These are phyloP conservation scores for Cervus canadensis DNA, from an alignment of 2,113 vertebrate genomes.

Conservation along the genomic window DNA sequence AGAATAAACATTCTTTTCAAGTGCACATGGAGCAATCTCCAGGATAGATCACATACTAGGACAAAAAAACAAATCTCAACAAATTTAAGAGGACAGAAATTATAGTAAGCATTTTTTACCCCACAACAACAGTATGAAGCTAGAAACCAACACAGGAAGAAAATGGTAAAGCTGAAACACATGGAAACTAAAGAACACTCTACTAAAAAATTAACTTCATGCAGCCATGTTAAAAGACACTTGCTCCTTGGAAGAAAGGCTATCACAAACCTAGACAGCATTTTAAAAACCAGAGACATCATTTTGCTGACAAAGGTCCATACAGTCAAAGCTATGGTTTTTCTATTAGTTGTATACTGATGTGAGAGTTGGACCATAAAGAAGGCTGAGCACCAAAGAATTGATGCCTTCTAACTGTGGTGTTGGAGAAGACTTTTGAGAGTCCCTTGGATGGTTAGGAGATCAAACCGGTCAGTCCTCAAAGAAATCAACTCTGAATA, in stretches of 20 bases:
- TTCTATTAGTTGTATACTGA: not conserved
- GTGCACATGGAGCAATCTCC: not conserved
- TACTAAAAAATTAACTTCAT: not conserved
- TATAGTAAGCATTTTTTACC: fast-evolving
- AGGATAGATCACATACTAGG: not conserved
- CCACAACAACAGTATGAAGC: not conserved
- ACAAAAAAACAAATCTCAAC: not conserved
- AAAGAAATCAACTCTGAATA: not conserved
- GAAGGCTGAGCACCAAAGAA: not conserved
- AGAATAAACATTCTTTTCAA: not conserved
- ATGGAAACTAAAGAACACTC: not conserved
- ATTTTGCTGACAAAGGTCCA: not conserved
- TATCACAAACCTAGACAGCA: not conserved
- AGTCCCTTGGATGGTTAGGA: not conserved
- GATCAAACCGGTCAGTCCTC: not conserved
- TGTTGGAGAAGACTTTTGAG: not conserved
- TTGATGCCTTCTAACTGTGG: not conserved
- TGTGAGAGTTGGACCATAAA: not conserved
- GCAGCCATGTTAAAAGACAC: not conserved
- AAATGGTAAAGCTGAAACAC: not conserved
- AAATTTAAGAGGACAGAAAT: not conserved
- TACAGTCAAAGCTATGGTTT: not conserved
- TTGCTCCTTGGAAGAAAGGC: not conserved
- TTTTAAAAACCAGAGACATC: not conserved
- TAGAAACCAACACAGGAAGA: not conserved